Evolutionary conservation across 2,888 invertebrate species (phyloP).

Genomic region (Drosophila nigricruria): DNA sequence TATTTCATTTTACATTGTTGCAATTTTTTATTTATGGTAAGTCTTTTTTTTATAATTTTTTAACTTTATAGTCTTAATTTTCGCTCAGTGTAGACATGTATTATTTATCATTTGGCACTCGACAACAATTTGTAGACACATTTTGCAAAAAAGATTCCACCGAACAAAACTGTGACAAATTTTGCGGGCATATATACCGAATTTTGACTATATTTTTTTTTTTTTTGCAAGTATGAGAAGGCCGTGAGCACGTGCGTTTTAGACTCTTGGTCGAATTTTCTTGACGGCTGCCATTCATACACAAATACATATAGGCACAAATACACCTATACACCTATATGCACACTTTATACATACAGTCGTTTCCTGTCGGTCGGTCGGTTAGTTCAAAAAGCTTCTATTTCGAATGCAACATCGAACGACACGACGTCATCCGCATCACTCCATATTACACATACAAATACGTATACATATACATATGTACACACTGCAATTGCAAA

Average conservation of each 20-base stretch:
- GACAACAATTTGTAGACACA: slow-evolving; percentile 49
- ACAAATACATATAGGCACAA: slow-evolving; percentile 5
- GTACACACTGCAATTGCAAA: slow-evolving; percentile 25
- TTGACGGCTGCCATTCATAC: slow-evolving; percentile 24
- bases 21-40: slow-evolving; percentile 2
- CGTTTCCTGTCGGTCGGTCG: slow-evolving; percentile 60
- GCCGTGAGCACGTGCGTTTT: slow-evolving; percentile 59
- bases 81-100: slow-evolving; percentile 33
- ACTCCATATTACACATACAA: not conserved
- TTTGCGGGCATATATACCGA: slow-evolving; percentile 25
- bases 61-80: slow-evolving; percentile 1
- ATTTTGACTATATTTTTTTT: slow-evolving; percentile 9
- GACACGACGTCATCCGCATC: not conserved
- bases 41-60: not conserved
- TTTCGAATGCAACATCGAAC: slow-evolving; percentile 20
- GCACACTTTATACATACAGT: slow-evolving; percentile 6
- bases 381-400: slow-evolving; percentile 20
- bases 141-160: slow-evolving; percentile 56
- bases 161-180: slow-evolving; percentile 59
- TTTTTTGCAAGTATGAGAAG: slow-evolving; percentile 42
- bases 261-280: slow-evolving; percentile 29
- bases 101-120: slow-evolving; percentile 58
- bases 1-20: not conserved
- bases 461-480: not conserved
- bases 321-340: slow-evolving; percentile 4